Evolutionary conservation across 2,797 vertebrate genomes (phyloP).

Genomic region (Sebastiscus albofasciatus): DNA sequence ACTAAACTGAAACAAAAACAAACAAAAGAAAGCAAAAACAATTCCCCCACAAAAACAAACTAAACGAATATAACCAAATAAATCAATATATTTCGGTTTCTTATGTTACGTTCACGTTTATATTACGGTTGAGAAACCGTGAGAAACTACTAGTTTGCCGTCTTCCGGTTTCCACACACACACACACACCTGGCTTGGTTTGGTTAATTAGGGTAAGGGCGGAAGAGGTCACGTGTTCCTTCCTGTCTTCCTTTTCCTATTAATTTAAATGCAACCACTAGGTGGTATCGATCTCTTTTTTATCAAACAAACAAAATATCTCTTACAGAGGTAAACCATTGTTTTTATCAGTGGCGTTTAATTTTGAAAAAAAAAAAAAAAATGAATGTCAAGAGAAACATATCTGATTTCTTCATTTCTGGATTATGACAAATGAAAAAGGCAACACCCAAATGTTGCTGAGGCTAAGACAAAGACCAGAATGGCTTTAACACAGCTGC

Average conservation of each 20-base stretch:
- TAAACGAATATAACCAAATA: neutral
- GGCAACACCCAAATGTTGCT: neutral
- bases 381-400: neutral
- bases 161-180: neutral
- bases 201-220: neutral
- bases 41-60: neutral
- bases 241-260: neutral
- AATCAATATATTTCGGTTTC: neutral
- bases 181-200: neutral
- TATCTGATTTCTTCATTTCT: neutral
- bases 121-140: neutral
- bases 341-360: neutral
- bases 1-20: neutral
- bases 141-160: neutral
- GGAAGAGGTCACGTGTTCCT: neutral
- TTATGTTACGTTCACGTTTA: neutral
- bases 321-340: neutral
- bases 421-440: neutral
- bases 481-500: neutral
- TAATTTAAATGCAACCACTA: neutral
- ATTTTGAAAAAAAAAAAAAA: neutral
- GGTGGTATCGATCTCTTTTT: neutral
- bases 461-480: neutral
- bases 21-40: neutral
- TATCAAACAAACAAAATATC: neutral